phyloP scores from a whole-genome alignment of 2,888 invertebrate genomes.

The Strigamia transsilvanica region DNA sequence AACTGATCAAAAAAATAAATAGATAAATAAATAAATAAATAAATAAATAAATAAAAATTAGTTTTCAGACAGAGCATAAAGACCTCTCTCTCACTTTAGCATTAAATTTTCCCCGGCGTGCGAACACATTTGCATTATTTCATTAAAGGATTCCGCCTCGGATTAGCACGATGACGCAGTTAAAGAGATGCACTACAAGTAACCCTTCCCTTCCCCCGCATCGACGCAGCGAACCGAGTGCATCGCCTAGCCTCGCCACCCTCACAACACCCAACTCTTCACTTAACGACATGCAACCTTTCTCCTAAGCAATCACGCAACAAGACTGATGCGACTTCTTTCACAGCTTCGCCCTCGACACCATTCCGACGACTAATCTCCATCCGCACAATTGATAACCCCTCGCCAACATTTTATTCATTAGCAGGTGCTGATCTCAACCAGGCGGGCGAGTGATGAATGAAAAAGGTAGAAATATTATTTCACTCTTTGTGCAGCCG shows the following conservation, averaged over 20 bases:
- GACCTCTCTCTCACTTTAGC: neutral
- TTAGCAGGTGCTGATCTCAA: neutral
- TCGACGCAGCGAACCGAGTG: neutral
- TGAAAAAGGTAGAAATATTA: constrained; percentile 7
- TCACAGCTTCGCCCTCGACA: neutral
- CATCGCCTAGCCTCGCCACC: neutral
- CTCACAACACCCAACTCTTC: neutral
- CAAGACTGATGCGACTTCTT: neutral
- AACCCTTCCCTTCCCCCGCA: constrained; percentile 3
- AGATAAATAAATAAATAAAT: too few relatives aligned
- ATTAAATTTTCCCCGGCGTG: constrained; percentile 36
- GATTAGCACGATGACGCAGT: constrained; percentile 32
- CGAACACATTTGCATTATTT: constrained; percentile 36
- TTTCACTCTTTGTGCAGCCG: neutral
- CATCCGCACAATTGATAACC: neutral
- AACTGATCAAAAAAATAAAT: too few relatives aligned
- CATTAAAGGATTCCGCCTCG: constrained; percentile 27
- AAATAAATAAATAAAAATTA: too few relatives aligned
- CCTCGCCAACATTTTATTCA: neutral
- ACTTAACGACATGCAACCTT: constrained; percentile 23
- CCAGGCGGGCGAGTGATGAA: neutral
- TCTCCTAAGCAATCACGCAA: constrained; percentile 20
- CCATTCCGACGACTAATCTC: neutral
- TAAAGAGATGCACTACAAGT: constrained; percentile 29
- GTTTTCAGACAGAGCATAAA: neutral